These are phyloP conservation scores for Osedax frankpressi DNA, from an alignment of 2,888 invertebrate genomes.

Conservation along the genomic window DNA sequence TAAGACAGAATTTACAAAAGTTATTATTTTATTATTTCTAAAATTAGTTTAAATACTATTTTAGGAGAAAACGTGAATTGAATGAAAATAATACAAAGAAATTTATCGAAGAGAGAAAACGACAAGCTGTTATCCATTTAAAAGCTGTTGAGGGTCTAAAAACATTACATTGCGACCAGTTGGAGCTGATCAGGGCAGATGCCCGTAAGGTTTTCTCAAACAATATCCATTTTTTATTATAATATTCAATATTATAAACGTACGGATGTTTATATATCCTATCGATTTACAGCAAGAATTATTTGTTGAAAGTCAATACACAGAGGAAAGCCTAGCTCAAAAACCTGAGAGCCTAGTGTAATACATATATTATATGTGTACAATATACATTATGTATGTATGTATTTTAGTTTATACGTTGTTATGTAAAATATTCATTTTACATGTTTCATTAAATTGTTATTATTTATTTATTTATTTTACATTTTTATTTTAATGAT, in stretches of 20 bases:
- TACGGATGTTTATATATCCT: background rate
- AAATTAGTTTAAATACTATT: too few relatives aligned
- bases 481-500: background rate
- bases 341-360: conserved; percentile 44
- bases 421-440: background rate
- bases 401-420: background rate
- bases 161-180: conserved; percentile 52
- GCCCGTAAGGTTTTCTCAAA: conserved; percentile 25
- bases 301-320: conserved; percentile 37
- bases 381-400: background rate
- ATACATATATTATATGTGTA: conserved; percentile 19
- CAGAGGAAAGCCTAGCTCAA: conserved; percentile 42
- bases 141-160: conserved; percentile 40
- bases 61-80: conserved; percentile 65
- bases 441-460: background rate
- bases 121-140: conserved; percentile 38
- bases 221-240: too few relatives aligned
- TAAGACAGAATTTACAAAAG: too few relatives aligned
- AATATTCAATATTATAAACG: background rate
- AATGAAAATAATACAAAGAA: conserved; percentile 94
- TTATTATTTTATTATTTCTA: too few relatives aligned
- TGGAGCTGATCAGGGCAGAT: conserved; percentile 60
- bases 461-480: background rate
- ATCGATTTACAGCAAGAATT: conserved; percentile 36
- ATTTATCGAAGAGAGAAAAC: conserved; percentile 76